Base-by-base conservation (phyloP, 1,140 invertebrate genomes). In the Drosophila bipectinata region DNA sequence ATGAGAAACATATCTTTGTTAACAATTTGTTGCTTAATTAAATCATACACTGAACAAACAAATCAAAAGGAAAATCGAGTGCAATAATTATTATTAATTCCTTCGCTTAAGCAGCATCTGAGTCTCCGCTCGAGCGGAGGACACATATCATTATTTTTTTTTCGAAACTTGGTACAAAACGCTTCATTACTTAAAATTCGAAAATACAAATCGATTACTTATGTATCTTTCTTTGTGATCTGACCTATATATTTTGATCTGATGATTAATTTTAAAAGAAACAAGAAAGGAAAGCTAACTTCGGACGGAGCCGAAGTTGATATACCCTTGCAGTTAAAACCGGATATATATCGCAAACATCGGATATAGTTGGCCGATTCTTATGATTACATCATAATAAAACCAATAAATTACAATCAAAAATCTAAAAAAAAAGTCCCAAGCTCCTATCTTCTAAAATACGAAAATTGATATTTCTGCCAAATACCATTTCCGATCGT, bases 61-160 rank as follows among this genome's bases (percentile, higher is more conserved):
- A 88, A 87, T 88, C 83, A 88, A 88, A 83, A 75, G 53, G 75
- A 64, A 87, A 87, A 55, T 61, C 59, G 64, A 79, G 83, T 88
- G 83, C 83, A 88, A 88, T 88, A 88, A 83, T 74, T 88, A 83
- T 71, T 77, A 83, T 51, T 82, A 85, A 74, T 67, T 67, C 53
- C 32, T 52, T 58, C 37, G 53, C 26, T 44, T 83, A 80, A 63
- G 63, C 60, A 73, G 67, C 76, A 59, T 51, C 12, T 18, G 41
- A 52, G 63, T 69, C 30, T 37, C 28, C 15, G 39, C 68, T 39
- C 41, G 48, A 47, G 18, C 44, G 44, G 18, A 56, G 49, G 67
- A 68, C 81, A 84, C 81, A 84, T 84, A 87, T 84, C 77, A 77
- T 76, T 73, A 77, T 68, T 79, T 41, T 58, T 58, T 6, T 47